Conservation (phyloP, 2,797 vertebrate species). For the Astyanax mexicanus region DNA sequence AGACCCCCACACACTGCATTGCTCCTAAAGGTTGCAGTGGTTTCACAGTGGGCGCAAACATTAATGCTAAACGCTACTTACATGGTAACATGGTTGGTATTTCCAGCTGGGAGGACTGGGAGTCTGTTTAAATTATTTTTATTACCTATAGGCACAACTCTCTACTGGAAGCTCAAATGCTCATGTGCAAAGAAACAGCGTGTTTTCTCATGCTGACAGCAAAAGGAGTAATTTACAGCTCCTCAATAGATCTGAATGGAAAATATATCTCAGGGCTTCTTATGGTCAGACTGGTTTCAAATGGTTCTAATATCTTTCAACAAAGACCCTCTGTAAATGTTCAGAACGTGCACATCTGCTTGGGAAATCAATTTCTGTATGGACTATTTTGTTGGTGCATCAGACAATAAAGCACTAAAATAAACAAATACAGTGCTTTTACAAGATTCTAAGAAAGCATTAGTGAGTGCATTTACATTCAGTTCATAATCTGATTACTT, state of each 20-base stretch:
- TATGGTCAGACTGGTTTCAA: constrained; percentile 38
- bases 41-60: constrained; percentile 64
- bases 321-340: constrained; percentile 21
- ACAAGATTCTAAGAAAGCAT: constrained; percentile 37
- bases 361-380: constrained; percentile 24
- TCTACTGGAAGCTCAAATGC: constrained; percentile 34
- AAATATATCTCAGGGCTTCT: constrained; percentile 50
- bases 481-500: too few relatives aligned
- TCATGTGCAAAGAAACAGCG: constrained; percentile 59
- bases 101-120: constrained; percentile 64
- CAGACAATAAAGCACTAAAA: constrained; percentile 31
- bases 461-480: too few relatives aligned
- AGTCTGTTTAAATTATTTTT: constrained; percentile 59
- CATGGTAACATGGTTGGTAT: constrained; percentile 69
- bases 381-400: constrained; percentile 42
- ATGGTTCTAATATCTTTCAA: constrained; percentile 49
- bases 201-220: constrained; percentile 62
- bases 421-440: constrained; percentile 37
- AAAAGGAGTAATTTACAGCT: constrained; percentile 67
- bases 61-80: constrained; percentile 68
- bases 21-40: constrained; percentile 60
- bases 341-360: constrained; percentile 25
- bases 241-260: constrained; percentile 66
- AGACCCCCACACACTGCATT: constrained; percentile 53
- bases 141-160: constrained; percentile 54